These are phyloP conservation scores for Aspidapion aeneum DNA, from an alignment of 2,888 invertebrate genomes.

Conservation along the genomic window DNA sequence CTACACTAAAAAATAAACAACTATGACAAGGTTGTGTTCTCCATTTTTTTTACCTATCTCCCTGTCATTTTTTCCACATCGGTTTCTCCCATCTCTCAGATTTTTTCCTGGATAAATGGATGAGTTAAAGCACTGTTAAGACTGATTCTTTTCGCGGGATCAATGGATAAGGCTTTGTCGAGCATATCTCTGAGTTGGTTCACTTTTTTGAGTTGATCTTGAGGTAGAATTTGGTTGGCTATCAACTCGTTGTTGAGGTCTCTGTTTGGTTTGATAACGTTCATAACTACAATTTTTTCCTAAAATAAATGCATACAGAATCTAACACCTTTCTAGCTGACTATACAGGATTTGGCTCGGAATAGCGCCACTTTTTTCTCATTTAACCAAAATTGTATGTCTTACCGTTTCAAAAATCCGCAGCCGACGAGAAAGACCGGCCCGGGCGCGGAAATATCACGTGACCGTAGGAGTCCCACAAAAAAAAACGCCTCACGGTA, in stretches of 20 bases:
- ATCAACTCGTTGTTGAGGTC: constrained; percentile 87
- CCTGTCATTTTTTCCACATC: neutral
- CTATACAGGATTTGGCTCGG: too few relatives aligned
- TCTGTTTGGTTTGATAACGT: constrained; percentile 80
- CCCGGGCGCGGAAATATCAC: too few relatives aligned
- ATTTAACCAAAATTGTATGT: too few relatives aligned
- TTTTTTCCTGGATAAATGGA: constrained; percentile 94
- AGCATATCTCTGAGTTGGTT: constrained; percentile 88
- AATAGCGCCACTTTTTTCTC: too few relatives aligned
- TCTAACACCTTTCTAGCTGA: too few relatives aligned
- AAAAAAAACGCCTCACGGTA: too few relatives aligned
- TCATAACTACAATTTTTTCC: constrained; percentile 97
- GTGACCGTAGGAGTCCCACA: too few relatives aligned
- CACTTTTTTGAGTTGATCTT: constrained; percentile 88
- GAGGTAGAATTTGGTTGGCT: constrained; percentile 82
- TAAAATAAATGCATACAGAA: constrained; percentile 52
- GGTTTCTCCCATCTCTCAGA: too few relatives aligned
- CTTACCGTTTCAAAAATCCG: too few relatives aligned
- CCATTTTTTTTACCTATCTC: constrained; percentile 1
- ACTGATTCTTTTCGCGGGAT: constrained; percentile 90
- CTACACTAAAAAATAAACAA: too few relatives aligned
- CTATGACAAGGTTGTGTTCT: neutral
- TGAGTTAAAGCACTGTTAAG: constrained; percentile 92
- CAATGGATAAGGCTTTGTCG: constrained; percentile 87
- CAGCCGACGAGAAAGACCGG: too few relatives aligned